These are phyloP conservation scores for Sturmia bella DNA, from an alignment of 2,888 invertebrate species.

Conservation along the genomic window DNA sequence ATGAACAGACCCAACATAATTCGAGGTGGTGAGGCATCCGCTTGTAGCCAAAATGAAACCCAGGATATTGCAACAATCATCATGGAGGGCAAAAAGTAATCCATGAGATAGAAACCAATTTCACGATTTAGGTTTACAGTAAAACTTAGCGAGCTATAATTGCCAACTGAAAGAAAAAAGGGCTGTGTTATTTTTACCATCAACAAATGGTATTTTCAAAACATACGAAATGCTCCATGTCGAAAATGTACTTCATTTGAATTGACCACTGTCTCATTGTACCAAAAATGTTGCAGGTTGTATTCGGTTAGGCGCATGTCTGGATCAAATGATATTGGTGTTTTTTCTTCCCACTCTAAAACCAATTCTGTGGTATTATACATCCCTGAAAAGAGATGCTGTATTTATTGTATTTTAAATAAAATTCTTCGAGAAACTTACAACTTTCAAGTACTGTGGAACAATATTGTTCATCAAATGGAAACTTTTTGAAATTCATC, in stretches of 20 bases:
- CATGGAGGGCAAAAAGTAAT: constrained; percentile 79
- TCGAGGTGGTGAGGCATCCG: constrained; percentile 78
- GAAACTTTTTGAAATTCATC: constrained; percentile 79
- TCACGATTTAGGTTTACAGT: constrained; percentile 78
- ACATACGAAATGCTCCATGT: constrained; percentile 77
- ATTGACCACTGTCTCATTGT: constrained; percentile 75
- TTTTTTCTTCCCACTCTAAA: constrained; percentile 75
- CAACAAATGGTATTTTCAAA: neutral
- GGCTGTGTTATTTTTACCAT: neutral
- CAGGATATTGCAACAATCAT: constrained; percentile 80
- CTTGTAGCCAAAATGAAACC: constrained; percentile 79
- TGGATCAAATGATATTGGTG: constrained; percentile 78
- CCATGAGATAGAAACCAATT: constrained; percentile 78
- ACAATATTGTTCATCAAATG: constrained; percentile 78
- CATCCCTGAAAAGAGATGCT: constrained; percentile 74
- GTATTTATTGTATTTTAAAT: neutral
- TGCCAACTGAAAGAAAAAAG: constrained; percentile 72
- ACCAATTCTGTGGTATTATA: constrained; percentile 77
- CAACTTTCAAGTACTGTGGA: constrained; percentile 77
- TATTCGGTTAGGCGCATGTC: constrained; percentile 78
- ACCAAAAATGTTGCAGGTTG: constrained; percentile 76
- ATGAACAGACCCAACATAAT: constrained; percentile 76
- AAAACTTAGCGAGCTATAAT: constrained; percentile 77
- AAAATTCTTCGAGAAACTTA: constrained; percentile 70
- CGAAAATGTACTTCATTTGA: constrained; percentile 76